These are phyloP conservation scores for Penaeus indicus DNA, from an alignment of 1,140 invertebrate species.

Conservation along the genomic window DNA sequence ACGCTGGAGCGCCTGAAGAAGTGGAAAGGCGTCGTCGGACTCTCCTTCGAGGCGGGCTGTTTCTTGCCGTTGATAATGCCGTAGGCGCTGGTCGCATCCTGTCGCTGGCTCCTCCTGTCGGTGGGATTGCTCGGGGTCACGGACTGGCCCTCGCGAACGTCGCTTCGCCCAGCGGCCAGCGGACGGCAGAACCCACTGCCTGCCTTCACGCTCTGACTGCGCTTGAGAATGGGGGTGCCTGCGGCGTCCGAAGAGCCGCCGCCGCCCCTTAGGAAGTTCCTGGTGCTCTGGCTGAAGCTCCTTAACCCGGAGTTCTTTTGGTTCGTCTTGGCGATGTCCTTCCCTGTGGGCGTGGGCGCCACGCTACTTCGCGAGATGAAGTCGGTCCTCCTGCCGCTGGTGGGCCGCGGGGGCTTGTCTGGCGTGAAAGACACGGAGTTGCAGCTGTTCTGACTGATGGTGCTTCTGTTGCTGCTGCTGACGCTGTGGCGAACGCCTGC, in stretches of 20 bases:
- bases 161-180: too few species aligned
- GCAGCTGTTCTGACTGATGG: constrained; percentile 35
- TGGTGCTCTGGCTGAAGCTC: constrained; percentile 16
- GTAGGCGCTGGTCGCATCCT: too few species aligned
- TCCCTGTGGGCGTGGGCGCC: neutral
- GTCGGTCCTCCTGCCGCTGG: neutral
- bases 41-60: too few species aligned
- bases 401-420: neutral
- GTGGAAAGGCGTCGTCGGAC: too few species aligned
- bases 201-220: neutral
- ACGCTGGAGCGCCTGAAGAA: too few species aligned
- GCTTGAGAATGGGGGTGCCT: neutral
- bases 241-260: neutral
- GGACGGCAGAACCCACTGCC: neutral
- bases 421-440: constrained; percentile 34
- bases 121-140: too few species aligned
- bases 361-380: neutral
- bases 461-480: constrained; percentile 34
- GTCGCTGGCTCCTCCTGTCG: too few species aligned
- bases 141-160: too few species aligned
- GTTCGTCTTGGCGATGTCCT: neutral
- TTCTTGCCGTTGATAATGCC: too few species aligned
- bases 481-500: constrained; percentile 20
- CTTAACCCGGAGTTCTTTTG: constrained; percentile 3
- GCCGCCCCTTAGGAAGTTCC: neutral